Conservation (phyloP, 2,888 invertebrate genomes). For the Omphaloscelis lunosa region DNA sequence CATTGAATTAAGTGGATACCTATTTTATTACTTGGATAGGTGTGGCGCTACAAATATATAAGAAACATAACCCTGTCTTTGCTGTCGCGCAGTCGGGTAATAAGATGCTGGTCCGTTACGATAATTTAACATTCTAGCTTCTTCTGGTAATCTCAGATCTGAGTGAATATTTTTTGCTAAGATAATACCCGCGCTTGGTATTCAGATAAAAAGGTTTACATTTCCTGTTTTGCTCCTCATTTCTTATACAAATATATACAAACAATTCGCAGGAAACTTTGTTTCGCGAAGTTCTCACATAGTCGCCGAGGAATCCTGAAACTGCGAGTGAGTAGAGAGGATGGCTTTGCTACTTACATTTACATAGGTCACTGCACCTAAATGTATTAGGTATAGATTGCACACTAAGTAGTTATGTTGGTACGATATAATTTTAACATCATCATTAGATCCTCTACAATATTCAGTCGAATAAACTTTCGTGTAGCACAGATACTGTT, state of each 20-base stretch:
- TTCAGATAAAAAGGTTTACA: conserved; percentile 76
- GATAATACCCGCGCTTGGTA: conserved; percentile 65
- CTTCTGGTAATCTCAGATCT: conserved; percentile 27
- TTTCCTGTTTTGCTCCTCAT: conserved; percentile 82
- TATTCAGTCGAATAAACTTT: not conserved
- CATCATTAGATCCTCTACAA: not conserved
- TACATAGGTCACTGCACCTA: conserved; percentile 83
- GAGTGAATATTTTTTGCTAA: conserved; percentile 27
- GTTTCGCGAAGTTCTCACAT: conserved; percentile 85
- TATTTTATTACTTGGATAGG: not conserved
- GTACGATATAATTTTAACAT: conserved; percentile 4
- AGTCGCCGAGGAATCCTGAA: conserved; percentile 83
- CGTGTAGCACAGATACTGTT: not conserved
- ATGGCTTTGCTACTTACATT: conserved; percentile 82
- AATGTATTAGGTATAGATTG: conserved; percentile 11
- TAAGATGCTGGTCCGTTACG: not conserved
- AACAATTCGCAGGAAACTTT: conserved; percentile 82
- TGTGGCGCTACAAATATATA: not conserved
- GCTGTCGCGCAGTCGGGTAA: not conserved
- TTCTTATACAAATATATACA: conserved; percentile 87
- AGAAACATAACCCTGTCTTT: not conserved
- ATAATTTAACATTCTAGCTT: not conserved
- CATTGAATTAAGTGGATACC: not conserved
- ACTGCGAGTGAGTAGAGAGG: conserved; percentile 81
- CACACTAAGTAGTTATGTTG: not conserved